Conservation (phyloP, 2,888 invertebrate genomes). For the Chouioia cunea region DNA sequence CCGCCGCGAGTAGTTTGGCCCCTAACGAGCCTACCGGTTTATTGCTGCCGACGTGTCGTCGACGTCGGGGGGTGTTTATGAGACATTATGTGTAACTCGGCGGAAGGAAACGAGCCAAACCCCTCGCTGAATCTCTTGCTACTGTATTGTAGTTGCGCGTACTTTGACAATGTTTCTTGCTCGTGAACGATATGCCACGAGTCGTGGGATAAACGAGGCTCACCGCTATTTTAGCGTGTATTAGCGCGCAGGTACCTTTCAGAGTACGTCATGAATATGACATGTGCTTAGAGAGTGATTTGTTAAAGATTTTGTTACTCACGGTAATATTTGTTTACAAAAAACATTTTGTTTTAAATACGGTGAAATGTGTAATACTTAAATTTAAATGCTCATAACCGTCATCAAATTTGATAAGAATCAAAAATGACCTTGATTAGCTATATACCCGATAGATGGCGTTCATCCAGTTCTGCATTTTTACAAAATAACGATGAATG, state of each 20-base stretch:
- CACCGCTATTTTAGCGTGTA: constrained; percentile 4
- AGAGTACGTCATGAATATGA: not conserved
- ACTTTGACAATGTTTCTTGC: not conserved
- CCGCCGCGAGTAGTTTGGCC: constrained; percentile 14
- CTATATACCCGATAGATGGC: too few relatives aligned
- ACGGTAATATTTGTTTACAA: too few relatives aligned
- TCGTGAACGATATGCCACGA: not conserved
- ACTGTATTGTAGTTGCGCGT: not conserved
- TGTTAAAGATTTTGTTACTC: too few relatives aligned
- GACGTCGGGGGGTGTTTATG: constrained; percentile 65
- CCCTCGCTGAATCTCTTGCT: not conserved
- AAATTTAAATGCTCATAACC: too few relatives aligned
- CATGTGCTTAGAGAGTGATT: not conserved
- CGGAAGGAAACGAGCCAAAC: constrained; percentile 59
- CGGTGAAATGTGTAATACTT: too few relatives aligned
- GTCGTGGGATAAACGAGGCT: too few relatives aligned
- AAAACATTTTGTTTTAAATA: too few relatives aligned
- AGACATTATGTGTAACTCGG: constrained; percentile 68
- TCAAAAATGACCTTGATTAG: too few relatives aligned
- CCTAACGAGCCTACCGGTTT: constrained; percentile 63
- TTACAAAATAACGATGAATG: too few relatives aligned
- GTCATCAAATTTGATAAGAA: too few relatives aligned
- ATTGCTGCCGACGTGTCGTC: constrained; percentile 62
- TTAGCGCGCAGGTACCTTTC: not conserved
- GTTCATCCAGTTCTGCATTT: too few relatives aligned